Conservation (phyloP, 2,113 vertebrate genomes). For the Hypanus sabinus region DNA sequence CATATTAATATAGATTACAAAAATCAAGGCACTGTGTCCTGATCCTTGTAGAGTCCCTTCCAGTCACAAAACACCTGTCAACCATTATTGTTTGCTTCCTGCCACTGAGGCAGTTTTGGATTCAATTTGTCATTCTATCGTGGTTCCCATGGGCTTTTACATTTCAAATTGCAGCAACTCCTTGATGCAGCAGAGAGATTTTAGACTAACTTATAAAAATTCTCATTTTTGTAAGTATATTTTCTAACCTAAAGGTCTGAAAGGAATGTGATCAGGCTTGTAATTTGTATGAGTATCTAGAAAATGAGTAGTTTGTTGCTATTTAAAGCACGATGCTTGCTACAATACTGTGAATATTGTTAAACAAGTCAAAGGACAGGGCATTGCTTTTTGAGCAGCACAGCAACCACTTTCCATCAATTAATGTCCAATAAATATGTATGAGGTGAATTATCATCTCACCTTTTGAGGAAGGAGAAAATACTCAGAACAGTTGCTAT, state of each 20-base stretch:
- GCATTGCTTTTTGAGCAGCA: too few species aligned
- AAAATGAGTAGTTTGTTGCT: background rate
- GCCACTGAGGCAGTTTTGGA: too few species aligned
- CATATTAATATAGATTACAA: too few species aligned
- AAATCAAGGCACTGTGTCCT: too few species aligned
- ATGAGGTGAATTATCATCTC: background rate
- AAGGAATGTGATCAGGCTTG: background rate
- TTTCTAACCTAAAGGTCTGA: background rate
- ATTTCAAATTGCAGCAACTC: background rate
- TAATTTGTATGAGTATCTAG: background rate
- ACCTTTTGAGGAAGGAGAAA: background rate
- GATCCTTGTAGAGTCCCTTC: too few species aligned
- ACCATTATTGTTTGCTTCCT: too few species aligned
- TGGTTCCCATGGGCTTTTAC: background rate
- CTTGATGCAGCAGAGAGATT: background rate
- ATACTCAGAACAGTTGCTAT: background rate
- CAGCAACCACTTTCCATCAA: background rate
- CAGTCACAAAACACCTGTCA: too few species aligned
- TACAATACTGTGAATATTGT: background rate
- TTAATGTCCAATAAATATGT: background rate
- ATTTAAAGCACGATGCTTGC: background rate
- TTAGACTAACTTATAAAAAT: too few species aligned
- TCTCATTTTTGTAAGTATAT: background rate
- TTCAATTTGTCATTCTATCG: too few species aligned
- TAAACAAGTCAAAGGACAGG: too few species aligned